These are phyloP conservation scores for Eulemur albifrons DNA, from an alignment of 2,797 vertebrate species.

Conservation along the genomic window DNA sequence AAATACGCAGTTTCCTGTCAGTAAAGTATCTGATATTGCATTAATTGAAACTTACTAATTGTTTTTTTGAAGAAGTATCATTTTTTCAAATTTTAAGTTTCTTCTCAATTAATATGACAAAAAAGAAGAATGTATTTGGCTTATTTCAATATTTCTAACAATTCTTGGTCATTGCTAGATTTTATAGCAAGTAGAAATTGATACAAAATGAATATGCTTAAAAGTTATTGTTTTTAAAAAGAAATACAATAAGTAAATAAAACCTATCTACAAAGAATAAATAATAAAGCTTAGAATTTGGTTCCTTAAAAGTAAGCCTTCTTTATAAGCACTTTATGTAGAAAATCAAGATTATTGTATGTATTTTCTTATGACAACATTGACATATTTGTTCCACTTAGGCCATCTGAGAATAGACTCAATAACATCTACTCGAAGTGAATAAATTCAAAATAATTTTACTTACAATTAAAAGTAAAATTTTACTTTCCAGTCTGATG, in stretches of 20 bases:
- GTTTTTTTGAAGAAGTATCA: neutral
- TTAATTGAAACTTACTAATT: neutral
- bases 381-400: neutral
- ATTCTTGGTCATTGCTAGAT: neutral
- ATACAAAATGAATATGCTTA: neutral
- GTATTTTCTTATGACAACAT: neutral
- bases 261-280: neutral
- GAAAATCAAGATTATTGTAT: neutral
- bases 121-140: neutral
- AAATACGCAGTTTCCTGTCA: neutral
- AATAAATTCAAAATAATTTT: neutral
- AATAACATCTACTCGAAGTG: neutral
- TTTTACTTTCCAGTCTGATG: neutral
- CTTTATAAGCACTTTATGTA: neutral
- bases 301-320: neutral
- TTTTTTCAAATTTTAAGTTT: neutral
- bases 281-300: slow-evolving; percentile 18
- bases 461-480: neutral
- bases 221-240: neutral
- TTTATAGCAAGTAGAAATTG: neutral
- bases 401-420: neutral
- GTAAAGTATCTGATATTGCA: neutral
- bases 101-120: neutral
- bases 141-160: neutral
- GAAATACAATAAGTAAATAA: neutral